Percentiles rank a stretch among this genome's conserved stretches.
Evolutionary conservation across 2,113 vertebrate species (phyloP).

Genomic region (Oncorhynchus nerka): DNA sequence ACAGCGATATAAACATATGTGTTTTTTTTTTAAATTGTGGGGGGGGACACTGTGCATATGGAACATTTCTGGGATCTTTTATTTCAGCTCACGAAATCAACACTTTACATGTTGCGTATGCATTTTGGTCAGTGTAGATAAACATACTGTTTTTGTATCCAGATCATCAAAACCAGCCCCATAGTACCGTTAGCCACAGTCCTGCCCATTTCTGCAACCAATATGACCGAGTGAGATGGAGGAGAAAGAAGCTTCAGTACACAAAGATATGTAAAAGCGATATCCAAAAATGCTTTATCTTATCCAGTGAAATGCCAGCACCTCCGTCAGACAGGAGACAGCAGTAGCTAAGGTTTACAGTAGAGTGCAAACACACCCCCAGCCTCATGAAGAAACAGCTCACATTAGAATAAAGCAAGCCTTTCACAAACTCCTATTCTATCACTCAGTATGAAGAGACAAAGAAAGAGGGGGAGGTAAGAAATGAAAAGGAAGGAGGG

Average conservation of each 20-base stretch:
- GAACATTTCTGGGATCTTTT: too few relatives aligned
- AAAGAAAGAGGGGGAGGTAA: neutral
- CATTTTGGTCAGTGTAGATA: too few relatives aligned
- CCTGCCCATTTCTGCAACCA: too few relatives aligned
- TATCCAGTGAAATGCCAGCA: neutral
- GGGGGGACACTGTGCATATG: too few relatives aligned
- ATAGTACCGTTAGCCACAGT: too few relatives aligned
- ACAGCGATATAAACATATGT: too few relatives aligned
- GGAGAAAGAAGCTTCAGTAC: neutral
- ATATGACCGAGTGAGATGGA: neutral
- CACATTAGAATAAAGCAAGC: conserved; percentile 29
- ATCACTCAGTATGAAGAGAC: neutral
- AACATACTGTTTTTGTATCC: too few relatives aligned
- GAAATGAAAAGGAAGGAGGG: neutral
- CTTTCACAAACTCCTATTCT: conserved; percentile 22
- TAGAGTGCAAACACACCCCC: neutral
- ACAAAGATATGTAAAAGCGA: neutral
- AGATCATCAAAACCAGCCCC: too few relatives aligned
- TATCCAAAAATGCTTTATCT: neutral
- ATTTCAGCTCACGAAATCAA: too few relatives aligned
- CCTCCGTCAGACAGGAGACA: neutral
- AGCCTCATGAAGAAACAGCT: conserved; percentile 15
- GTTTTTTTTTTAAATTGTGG: too few relatives aligned
- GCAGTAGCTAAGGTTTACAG: neutral
- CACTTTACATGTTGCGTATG: too few relatives aligned